Conservation (phyloP, 1,140 invertebrate genomes). For the Notospermus geniculatus region DNA sequence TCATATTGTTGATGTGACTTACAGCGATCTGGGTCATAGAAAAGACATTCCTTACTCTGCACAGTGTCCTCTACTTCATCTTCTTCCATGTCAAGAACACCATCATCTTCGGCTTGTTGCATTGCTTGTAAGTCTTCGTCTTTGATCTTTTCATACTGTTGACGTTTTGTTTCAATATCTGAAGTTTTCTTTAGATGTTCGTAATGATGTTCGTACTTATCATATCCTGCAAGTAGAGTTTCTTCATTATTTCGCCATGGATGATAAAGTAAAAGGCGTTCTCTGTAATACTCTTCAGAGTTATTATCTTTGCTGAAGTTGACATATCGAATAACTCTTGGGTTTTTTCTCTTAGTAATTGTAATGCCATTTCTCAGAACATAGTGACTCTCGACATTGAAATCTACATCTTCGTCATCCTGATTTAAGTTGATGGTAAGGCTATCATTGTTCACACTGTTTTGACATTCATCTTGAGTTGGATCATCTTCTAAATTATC, state of each 20-base stretch:
- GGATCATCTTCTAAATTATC: conserved; percentile 5
- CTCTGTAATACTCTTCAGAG: conserved; percentile 21
- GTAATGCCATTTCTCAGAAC: background rate
- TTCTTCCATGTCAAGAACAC: conserved; percentile 9
- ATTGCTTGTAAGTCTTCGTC: background rate
- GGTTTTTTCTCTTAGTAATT: background rate
- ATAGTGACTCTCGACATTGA: background rate
- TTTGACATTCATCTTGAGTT: no score
- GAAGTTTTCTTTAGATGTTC: background rate
- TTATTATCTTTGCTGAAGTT: conserved; percentile 11
- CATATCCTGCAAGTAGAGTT: background rate
- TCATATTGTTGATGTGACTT: conserved; percentile 15
- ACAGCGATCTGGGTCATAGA: conserved; percentile 7
- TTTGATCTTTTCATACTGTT: background rate
- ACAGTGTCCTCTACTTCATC: conserved; percentile 15
- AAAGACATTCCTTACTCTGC: conserved; percentile 9
- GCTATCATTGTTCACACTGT: background rate
- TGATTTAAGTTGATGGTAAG: background rate
- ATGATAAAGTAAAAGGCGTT: conserved; percentile 17
- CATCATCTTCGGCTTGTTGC: background rate
- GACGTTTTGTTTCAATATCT: background rate
- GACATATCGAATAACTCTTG: conserved; percentile 20
- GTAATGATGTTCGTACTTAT: background rate
- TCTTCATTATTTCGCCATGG: conserved; percentile 16
- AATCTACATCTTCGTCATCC: background rate